Evolutionary conservation across 2,888 invertebrate genomes (phyloP).

Genomic region (Folsomia candida): DNA sequence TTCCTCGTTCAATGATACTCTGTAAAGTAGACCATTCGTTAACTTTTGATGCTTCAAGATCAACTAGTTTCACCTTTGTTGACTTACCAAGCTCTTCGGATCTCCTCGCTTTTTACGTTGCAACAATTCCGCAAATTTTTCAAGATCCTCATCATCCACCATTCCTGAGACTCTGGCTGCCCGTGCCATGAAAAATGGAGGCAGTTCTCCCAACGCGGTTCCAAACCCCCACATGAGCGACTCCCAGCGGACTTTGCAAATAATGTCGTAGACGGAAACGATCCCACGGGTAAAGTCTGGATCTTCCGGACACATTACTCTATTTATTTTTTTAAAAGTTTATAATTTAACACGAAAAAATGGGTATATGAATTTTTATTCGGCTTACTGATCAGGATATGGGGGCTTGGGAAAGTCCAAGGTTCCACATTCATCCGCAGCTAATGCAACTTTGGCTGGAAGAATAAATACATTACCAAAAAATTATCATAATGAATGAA

Average conservation of each 20-base stretch:
- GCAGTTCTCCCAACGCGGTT: constrained; percentile 97
- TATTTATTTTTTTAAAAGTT: constrained; percentile 54
- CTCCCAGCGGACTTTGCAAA: constrained; percentile 72
- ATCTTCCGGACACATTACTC: constrained; percentile 85
- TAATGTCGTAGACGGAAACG: constrained; percentile 74
- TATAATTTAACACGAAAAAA: too few relatives aligned
- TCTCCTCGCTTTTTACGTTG: constrained; percentile 59
- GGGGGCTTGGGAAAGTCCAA: constrained; percentile 96
- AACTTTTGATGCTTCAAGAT: too few relatives aligned
- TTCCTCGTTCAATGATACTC: constrained; percentile 71
- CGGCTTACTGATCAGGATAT: constrained; percentile 88
- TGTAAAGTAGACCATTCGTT: constrained; percentile 50
- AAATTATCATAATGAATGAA: too few relatives aligned
- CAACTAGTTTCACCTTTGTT: constrained; percentile 5
- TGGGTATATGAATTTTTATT: too few relatives aligned
- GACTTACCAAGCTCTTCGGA: constrained; percentile 54
- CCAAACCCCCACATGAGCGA: constrained; percentile 97
- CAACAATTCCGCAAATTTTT: constrained; percentile 68
- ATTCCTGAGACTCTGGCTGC: constrained; percentile 70
- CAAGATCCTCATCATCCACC: constrained; percentile 69
- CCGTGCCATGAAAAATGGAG: constrained; percentile 99
- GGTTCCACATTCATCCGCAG: constrained; percentile 94
- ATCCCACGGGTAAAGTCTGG: constrained; percentile 55
- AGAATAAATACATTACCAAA: too few relatives aligned
- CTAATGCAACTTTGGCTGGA: constrained; percentile 95